These are phyloP conservation scores for Ylistrum balloti DNA, from an alignment of 1,140 invertebrate species.

Conservation along the genomic window DNA sequence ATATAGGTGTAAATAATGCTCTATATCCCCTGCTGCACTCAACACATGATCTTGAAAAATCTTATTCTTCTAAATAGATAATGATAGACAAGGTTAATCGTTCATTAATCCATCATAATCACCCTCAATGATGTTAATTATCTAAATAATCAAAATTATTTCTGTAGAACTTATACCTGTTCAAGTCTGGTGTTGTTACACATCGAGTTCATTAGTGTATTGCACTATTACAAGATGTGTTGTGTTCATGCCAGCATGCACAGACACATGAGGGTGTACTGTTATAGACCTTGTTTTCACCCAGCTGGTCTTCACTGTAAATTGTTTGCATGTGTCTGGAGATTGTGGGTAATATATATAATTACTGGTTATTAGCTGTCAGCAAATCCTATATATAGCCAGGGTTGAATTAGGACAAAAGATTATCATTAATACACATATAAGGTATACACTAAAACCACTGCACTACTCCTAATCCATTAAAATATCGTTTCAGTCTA, in stretches of 20 bases:
- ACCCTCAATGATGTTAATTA: no score
- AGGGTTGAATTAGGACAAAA: not conserved
- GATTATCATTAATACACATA: not conserved
- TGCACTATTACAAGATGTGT: no score
- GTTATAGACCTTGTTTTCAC: not conserved
- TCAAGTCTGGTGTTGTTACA: no score
- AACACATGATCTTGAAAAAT: no score
- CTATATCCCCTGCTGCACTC: no score
- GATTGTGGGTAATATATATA: not conserved
- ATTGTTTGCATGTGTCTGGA: not conserved
- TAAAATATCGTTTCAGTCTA: not conserved
- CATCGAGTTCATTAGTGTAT: no score
- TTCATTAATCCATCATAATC: no score
- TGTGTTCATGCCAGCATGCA: not conserved
- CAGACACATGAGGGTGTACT: not conserved
- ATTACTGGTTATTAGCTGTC: constrained; percentile 5
- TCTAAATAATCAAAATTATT: no score
- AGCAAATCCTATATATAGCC: constrained; percentile 9
- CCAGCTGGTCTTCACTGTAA: not conserved
- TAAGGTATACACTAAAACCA: not conserved
- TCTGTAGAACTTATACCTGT: no score
- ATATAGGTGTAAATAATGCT: no score
- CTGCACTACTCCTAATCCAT: not conserved
- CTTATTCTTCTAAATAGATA: no score
- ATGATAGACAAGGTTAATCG: no score